Percentiles rank a stretch among this genome's conserved stretches.
Evolutionary conservation across 2,113 vertebrate species (phyloP).

Genomic region (Myotis yumanensis): DNA sequence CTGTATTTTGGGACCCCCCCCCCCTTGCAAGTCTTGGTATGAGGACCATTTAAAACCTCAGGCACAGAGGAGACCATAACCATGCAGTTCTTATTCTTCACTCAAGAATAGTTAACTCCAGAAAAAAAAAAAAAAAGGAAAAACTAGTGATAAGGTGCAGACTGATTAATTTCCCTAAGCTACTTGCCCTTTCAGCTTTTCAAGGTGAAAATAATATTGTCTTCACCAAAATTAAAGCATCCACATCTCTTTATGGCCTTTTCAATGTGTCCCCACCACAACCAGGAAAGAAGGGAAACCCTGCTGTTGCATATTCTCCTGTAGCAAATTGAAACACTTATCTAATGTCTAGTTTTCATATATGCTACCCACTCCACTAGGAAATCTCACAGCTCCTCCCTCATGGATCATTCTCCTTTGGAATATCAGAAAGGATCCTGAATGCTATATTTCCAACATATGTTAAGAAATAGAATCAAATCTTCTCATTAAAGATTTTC

Average conservation of each 20-base stretch:
- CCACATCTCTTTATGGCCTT: neutral
- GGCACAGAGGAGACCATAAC: neutral
- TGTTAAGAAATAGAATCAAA: neutral
- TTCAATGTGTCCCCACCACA: neutral
- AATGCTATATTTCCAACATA: neutral
- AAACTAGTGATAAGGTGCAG: neutral
- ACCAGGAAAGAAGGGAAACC: neutral
- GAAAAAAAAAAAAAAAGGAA: neutral
- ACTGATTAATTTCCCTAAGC: neutral
- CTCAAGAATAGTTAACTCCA: neutral
- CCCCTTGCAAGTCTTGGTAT: neutral
- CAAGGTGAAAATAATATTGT: neutral
- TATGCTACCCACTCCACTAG: neutral
- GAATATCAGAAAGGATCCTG: neutral
- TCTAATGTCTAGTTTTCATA: neutral
- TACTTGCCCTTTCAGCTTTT: neutral
- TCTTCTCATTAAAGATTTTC: neutral
- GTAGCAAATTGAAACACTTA: neutral
- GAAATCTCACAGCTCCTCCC: neutral
- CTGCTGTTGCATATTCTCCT: neutral
- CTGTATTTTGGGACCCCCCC: neutral
- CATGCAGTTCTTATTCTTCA: neutral
- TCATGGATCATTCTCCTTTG: neutral
- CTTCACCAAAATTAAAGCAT: neutral
- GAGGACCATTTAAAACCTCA: neutral